phyloP scores from a whole-genome alignment of 2,888 invertebrate species.

The Mayetiola destructor region DNA sequence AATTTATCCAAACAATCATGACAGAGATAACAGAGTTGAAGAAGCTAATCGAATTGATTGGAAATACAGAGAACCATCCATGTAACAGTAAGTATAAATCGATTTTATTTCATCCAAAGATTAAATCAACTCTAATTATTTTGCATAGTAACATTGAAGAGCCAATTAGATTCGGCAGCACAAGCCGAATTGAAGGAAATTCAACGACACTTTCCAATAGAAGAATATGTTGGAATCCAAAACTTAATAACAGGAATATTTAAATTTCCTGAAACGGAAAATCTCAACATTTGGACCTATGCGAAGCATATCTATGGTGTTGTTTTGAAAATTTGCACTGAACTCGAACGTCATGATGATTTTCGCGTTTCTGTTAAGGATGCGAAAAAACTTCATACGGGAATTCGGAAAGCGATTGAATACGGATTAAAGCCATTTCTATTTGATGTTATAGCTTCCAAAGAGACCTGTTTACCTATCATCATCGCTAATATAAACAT shows the following conservation, averaged over 20 bases:
- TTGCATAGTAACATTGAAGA: too few species aligned
- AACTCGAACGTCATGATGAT: neutral
- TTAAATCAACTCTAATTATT: too few species aligned
- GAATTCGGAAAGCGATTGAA: neutral
- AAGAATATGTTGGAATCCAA: too few species aligned
- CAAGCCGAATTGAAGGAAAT: too few species aligned
- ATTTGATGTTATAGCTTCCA: neutral
- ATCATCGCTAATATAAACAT: neutral
- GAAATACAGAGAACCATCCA: neutral
- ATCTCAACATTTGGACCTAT: neutral
- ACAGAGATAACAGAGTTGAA: neutral
- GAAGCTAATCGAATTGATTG: neutral
- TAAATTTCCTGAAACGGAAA: too few species aligned
- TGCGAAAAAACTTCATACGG: constrained; percentile 1
- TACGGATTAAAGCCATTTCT: constrained; percentile 2
- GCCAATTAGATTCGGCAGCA: too few species aligned
- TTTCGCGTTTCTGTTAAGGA: neutral
- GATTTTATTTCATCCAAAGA: too few species aligned
- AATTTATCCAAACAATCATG: neutral
- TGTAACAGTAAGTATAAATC: neutral
- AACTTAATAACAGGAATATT: too few species aligned
- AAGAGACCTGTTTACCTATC: neutral
- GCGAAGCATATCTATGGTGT: neutral
- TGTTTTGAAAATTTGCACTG: neutral
- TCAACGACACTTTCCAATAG: too few species aligned